Evolutionary conservation across 2,797 vertebrate species (phyloP).

Genomic region (Telmatherina bonti): DNA sequence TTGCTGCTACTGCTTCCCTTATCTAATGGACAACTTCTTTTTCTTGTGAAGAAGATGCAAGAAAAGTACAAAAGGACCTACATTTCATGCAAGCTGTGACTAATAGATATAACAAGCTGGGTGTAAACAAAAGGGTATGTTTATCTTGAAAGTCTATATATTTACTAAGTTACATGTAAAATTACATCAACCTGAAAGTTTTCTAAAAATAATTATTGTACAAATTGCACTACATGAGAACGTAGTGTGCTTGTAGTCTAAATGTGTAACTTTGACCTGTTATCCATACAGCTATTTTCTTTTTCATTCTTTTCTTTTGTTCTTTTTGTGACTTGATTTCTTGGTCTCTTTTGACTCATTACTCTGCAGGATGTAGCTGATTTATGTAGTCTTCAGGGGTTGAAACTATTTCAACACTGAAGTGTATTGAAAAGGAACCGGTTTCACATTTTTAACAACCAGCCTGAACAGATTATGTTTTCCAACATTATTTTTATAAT

Average conservation of each 20-base stretch:
- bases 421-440: not conserved
- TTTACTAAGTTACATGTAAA: too few relatives aligned
- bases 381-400: not conserved
- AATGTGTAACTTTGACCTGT: not conserved
- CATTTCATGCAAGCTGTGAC: not conserved
- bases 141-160: too few relatives aligned
- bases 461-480: not conserved
- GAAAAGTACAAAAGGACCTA: not conserved
- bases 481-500: not conserved
- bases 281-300: too few relatives aligned
- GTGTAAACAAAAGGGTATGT: too few relatives aligned
- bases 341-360: not conserved
- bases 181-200: not conserved
- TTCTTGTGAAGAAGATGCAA: slow-evolving; percentile 6
- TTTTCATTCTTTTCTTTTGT: not conserved
- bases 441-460: not conserved
- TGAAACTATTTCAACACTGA: not conserved
- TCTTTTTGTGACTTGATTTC: not conserved
- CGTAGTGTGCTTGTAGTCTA: not conserved
- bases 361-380: not conserved
- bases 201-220: not conserved
- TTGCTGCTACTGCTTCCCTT: slow-evolving; percentile 20
- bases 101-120: not conserved
- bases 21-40: slow-evolving; percentile 22
- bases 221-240: too few relatives aligned